A percentile compares a stretch with the other conserved stretches of the same genome.
Evolutionary conservation across 2,888 invertebrate genomes (phyloP).

Genomic region (Drosophila flavopinicola): DNA sequence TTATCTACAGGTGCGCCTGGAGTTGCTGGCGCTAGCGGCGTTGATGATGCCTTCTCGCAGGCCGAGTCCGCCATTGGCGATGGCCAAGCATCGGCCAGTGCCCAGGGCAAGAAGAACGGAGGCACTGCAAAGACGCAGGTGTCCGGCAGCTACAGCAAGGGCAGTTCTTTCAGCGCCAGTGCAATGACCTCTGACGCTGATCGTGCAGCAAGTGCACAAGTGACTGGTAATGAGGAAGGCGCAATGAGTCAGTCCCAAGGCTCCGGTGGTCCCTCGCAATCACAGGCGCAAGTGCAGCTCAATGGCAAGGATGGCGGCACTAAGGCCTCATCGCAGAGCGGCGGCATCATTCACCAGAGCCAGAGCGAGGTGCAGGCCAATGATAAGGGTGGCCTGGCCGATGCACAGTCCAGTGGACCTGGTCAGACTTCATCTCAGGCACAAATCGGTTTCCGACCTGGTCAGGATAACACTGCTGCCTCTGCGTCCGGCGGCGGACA

Average conservation of each 20-base stretch:
- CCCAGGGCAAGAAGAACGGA: constrained; percentile 90
- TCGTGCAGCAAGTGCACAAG: constrained; percentile 88
- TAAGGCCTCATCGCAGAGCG: constrained; percentile 90
- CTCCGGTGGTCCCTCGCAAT: constrained; percentile 89
- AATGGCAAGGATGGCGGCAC: constrained; percentile 91
- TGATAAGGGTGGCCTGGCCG: constrained; percentile 92
- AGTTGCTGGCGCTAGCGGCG: constrained; percentile 54
- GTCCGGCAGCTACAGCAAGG: constrained; percentile 90
- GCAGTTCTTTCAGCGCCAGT: constrained; percentile 92
- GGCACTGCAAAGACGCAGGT: constrained; percentile 93
- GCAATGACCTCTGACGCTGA: constrained; percentile 91
- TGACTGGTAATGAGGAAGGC: constrained; percentile 89
- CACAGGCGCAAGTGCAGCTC: constrained; percentile 91
- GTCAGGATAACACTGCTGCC: constrained; percentile 85
- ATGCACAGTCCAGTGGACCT: constrained; percentile 93
- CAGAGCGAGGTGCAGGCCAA: constrained; percentile 89
- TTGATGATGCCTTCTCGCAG: constrained; percentile 90
- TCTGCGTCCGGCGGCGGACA: constrained; percentile 90
- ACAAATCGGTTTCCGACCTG: constrained; percentile 93
- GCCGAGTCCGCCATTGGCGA: constrained; percentile 86
- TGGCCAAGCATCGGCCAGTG: constrained; percentile 90
- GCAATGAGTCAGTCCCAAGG: constrained; percentile 91
- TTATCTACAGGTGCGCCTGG: constrained; percentile 38
- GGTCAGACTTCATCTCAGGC: constrained; percentile 95
- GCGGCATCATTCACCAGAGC: constrained; percentile 90